phyloP scores from a whole-genome alignment of 2,797 vertebrate genomes.

The Miichthys miiuy region DNA sequence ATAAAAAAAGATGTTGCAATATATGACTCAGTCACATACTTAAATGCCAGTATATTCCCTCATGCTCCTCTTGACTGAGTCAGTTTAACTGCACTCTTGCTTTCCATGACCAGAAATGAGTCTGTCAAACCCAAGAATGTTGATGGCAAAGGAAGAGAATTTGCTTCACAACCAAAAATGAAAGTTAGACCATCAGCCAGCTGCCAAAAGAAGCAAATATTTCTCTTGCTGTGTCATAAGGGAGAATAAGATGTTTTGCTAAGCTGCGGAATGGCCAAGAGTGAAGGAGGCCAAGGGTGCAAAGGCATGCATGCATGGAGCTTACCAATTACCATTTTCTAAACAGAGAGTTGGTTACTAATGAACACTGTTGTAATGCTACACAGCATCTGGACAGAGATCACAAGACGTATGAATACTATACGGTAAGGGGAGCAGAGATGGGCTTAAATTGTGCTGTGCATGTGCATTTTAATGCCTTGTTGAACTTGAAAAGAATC shows the following conservation, averaged over 20 bases:
- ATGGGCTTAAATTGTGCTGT: background rate
- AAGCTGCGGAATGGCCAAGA: constrained; percentile 60
- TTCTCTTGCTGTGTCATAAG: constrained; percentile 74
- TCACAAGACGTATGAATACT: constrained; percentile 31
- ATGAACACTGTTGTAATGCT: constrained; percentile 54
- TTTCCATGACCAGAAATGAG: constrained; percentile 57
- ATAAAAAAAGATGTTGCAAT: constrained; percentile 42
- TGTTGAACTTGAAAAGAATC: background rate
- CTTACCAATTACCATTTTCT: constrained; percentile 62
- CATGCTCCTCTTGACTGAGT: constrained; percentile 37
- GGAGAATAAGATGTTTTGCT: constrained; percentile 75
- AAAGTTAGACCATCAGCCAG: constrained; percentile 51
- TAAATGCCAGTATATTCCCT: constrained; percentile 48
- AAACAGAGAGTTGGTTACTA: constrained; percentile 58
- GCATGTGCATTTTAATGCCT: constrained; percentile 6
- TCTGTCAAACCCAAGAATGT: constrained; percentile 60
- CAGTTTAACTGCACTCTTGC: constrained; percentile 47
- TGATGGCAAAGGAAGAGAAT: constrained; percentile 64
- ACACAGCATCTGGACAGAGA: constrained; percentile 62
- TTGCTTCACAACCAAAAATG: constrained; percentile 67
- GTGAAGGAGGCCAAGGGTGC: constrained; percentile 56
- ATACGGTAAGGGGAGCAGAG: constrained; percentile 5
- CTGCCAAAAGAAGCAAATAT: constrained; percentile 78
- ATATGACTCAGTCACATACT: constrained; percentile 31
- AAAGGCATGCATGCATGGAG: constrained; percentile 53